Percentiles rank a stretch among this genome's conserved stretches.
Conservation (phyloP, 2,113 vertebrate species). For the Silurus asotus region DNA sequence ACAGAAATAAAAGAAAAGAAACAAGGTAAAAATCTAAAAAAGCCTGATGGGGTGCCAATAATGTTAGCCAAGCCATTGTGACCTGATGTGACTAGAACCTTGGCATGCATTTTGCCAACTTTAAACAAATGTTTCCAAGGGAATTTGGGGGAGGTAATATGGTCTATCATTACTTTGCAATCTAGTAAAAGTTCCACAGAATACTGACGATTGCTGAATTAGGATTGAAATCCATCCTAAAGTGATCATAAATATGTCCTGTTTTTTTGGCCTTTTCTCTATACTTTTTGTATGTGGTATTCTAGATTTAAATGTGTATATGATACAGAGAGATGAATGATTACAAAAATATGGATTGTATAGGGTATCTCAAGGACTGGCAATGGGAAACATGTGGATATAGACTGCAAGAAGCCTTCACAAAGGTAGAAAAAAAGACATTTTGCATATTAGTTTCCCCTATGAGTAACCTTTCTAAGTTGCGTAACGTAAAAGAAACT, state of each 20-base stretch:
- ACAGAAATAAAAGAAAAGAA: constrained; percentile 24
- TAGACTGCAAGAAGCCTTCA: not conserved
- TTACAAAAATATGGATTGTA: not conserved
- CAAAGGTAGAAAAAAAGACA: not conserved
- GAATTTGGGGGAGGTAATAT: not conserved
- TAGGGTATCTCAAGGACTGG: not conserved
- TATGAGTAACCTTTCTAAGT: not conserved
- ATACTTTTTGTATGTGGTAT: not conserved
- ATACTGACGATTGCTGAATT: not conserved
- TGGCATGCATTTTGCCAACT: constrained; percentile 10
- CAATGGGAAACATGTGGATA: not conserved
- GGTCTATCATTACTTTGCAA: not conserved
- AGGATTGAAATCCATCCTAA: not conserved
- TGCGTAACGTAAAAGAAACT: constrained; percentile 26
- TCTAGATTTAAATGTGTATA: not conserved
- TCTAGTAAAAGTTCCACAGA: not conserved
- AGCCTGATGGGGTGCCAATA: constrained; percentile 39
- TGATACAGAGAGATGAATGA: not conserved
- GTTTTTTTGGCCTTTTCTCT: not conserved
- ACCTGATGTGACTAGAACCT: not conserved
- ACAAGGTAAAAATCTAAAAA: constrained; percentile 9
- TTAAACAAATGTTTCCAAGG: constrained; percentile 31
- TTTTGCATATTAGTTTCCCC: not conserved
- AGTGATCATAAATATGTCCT: not conserved
- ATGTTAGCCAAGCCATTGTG: constrained; percentile 20